Percentiles rank a stretch among this genome's conserved stretches.
These are phyloP conservation scores for Sarcophilus harrisii DNA, from an alignment of 2,797 vertebrate genomes.

Conservation along the genomic window DNA sequence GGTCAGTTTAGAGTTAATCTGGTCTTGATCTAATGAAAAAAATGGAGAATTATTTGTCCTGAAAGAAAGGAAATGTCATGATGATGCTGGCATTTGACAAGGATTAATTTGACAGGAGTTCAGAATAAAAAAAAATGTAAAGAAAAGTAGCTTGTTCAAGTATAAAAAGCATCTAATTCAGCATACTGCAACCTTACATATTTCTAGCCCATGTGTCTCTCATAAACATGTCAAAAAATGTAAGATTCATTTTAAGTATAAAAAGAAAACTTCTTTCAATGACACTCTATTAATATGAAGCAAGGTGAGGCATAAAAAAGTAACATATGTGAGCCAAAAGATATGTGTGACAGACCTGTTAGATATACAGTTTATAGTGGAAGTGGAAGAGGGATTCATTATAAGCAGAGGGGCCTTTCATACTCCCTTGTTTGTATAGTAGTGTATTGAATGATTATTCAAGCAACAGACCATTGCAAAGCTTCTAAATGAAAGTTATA, in stretches of 20 bases:
- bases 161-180: background rate
- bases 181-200: background rate
- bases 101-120: too few relatives aligned
- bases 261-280: background rate
- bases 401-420: background rate
- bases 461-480: background rate
- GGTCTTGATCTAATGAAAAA: background rate
- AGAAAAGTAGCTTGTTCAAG: background rate
- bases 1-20: background rate
- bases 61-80: background rate
- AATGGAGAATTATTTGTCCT: background rate
- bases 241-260: background rate
- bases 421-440: background rate
- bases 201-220: background rate
- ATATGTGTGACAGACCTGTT: too few relatives aligned
- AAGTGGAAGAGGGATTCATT: background rate
- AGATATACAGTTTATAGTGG: background rate
- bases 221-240: background rate
- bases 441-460: background rate
- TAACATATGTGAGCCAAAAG: background rate
- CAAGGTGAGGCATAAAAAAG: background rate
- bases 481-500: background rate
- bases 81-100: background rate
- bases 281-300: background rate
- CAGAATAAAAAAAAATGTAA: background rate